phyloP scores from a whole-genome alignment of 2,113 vertebrate genomes.

The Condylura cristata region DNA sequence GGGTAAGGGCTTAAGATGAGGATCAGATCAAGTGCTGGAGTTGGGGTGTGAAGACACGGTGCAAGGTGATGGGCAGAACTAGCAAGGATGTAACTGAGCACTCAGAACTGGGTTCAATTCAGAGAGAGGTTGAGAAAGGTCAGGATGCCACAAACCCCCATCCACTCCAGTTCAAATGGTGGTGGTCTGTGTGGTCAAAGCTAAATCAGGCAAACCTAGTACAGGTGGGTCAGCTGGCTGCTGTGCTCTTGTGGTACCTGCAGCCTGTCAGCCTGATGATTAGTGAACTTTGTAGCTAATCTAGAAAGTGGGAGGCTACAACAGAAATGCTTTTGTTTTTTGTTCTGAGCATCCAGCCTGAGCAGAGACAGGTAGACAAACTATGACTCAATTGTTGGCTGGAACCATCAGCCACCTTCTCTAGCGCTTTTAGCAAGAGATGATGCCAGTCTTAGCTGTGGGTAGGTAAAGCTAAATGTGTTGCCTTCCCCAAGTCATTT shows the following conservation, averaged over 20 bases:
- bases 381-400: not conserved
- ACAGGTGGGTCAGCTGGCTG: not conserved
- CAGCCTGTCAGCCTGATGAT: not conserved
- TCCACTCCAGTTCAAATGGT: not conserved
- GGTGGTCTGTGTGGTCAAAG: not conserved
- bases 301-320: not conserved
- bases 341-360: not conserved
- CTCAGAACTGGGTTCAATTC: not conserved
- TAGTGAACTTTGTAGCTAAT: not conserved
- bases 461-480: not conserved
- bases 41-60: not conserved
- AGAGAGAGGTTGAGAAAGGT: not conserved
- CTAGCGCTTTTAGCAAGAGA: not conserved
- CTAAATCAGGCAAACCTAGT: not conserved
- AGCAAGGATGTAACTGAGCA: not conserved
- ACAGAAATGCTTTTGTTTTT: constrained; percentile 21
- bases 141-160: not conserved
- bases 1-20: not conserved
- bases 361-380: not conserved
- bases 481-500: not conserved
- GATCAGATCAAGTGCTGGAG: not conserved
- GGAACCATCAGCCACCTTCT: not conserved
- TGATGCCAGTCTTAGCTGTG: not conserved
- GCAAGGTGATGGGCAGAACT: not conserved
- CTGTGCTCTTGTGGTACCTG: not conserved